Conservation (phyloP, 92 coral and sea anemone species). For the Bergia puertoricense region DNA sequence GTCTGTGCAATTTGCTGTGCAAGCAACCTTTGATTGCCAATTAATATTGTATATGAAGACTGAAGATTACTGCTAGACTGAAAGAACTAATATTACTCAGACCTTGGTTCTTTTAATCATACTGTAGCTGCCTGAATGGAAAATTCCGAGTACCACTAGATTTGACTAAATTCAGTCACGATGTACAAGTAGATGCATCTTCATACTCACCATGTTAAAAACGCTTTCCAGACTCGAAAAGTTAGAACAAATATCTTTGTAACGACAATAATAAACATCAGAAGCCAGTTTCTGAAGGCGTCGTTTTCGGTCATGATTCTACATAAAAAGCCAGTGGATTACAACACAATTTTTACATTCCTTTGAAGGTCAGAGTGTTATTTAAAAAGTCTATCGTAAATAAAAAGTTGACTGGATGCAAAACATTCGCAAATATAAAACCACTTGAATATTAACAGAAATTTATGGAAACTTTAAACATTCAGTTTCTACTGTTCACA, state of each 20-base stretch:
- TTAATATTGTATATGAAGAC: no score
- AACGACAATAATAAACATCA: conserved; percentile 21
- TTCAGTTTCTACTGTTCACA: not conserved
- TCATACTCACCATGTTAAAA: conserved; percentile 36
- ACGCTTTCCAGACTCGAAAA: conserved; percentile 18
- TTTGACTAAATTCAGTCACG: not conserved
- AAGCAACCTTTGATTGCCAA: no score
- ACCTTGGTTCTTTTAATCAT: no score
- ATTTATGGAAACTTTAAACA: not conserved
- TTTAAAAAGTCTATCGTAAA: not conserved
- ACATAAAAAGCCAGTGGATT: not conserved
- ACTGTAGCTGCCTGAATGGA: no score
- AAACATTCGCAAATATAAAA: not conserved
- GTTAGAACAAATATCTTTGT: conserved; percentile 32
- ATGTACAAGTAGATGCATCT: not conserved
- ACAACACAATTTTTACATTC: not conserved
- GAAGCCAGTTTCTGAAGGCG: conserved; percentile 26
- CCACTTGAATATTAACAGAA: not conserved
- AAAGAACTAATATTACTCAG: no score
- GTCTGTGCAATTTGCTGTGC: no score
- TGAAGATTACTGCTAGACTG: no score
- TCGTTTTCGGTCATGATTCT: conserved; percentile 17
- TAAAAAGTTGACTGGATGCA: not conserved
- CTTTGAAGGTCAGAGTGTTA: not conserved
- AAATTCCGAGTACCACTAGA: no score